Evolutionary conservation across 2,113 vertebrate genomes (phyloP).

Genomic region (Silurus meridionalis): DNA sequence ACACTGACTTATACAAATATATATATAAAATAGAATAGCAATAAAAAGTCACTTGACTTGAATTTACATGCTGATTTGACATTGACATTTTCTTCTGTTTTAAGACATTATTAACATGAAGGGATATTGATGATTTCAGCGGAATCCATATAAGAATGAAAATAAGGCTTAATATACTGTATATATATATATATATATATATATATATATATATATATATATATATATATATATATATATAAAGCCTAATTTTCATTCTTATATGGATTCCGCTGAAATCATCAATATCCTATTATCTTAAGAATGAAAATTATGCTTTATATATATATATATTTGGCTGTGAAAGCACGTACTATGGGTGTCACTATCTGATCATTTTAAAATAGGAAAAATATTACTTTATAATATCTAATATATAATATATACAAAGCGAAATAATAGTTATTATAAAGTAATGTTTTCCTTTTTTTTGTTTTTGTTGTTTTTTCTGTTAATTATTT

Average conservation of each 20-base stretch:
- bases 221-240: too few species aligned
- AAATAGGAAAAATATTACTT: neutral
- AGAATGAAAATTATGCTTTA: too few species aligned
- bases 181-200: too few species aligned
- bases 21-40: neutral
- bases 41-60: too few species aligned
- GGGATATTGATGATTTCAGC: neutral
- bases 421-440: neutral
- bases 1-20: neutral
- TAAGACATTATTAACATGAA: too few species aligned
- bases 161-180: too few species aligned
- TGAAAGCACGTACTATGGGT: neutral
- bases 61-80: neutral
- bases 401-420: neutral
- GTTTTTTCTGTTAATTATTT: too few species aligned
- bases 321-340: neutral
- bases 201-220: too few species aligned
- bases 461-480: too few species aligned
- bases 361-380: neutral
- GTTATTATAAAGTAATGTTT: too few species aligned
- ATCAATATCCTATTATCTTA: too few species aligned
- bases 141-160: neutral
- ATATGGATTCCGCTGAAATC: neutral
- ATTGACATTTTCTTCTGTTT: neutral
- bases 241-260: neutral